These are phyloP conservation scores for Bombycilla garrulus DNA, from an alignment of 2,113 vertebrate genomes.

Conservation along the genomic window DNA sequence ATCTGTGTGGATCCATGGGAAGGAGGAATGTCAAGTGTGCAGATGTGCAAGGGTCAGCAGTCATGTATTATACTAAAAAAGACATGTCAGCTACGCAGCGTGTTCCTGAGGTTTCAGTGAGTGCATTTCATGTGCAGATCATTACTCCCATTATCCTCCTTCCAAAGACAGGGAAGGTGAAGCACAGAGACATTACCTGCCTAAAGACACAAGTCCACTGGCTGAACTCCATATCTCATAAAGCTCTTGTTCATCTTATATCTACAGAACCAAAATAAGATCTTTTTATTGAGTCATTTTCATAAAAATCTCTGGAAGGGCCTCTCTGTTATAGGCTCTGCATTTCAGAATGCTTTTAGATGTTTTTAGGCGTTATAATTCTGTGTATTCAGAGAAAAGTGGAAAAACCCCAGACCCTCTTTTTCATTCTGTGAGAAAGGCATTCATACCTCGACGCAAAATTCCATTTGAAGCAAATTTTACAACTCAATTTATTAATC, in stretches of 20 bases:
- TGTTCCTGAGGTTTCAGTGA: not conserved
- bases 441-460: not conserved
- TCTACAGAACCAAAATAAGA: not conserved
- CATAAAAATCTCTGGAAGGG: not conserved
- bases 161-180: not conserved
- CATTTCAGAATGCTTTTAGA: not conserved
- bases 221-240: not conserved
- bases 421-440: not conserved
- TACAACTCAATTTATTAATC: not conserved
- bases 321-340: not conserved
- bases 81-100: not conserved
- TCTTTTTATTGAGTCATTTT: not conserved
- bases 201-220: not conserved
- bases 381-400: not conserved
- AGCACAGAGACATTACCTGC: not conserved
- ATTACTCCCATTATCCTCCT: not conserved
- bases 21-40: not conserved
- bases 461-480: not conserved
- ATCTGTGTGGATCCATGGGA: not conserved
- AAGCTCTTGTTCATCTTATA: rapidly evolving
- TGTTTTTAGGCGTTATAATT: not conserved
- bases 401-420: not conserved
- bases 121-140: not conserved
- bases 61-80: not conserved
- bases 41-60: not conserved